Evolutionary conservation across 2,888 invertebrate genomes (phyloP), one percentile per base, ranked within the genome.

Genomic region (Mesorhabditis spiculigera): DNA sequence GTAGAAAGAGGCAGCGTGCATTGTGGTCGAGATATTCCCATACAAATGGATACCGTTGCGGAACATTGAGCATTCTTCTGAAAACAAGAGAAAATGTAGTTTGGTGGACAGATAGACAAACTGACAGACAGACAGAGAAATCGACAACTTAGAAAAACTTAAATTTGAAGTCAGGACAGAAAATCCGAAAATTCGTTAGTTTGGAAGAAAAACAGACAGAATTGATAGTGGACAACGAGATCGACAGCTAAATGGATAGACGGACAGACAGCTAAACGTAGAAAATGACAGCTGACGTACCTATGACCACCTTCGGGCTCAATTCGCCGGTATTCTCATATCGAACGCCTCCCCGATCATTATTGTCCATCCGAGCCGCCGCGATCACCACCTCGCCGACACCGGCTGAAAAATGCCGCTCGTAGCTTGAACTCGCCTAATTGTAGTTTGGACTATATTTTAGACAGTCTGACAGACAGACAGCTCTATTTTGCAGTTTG

Each of bases 1-100:
- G 85, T 95, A 93, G 74, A 97, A 88, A 82, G 91, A 90, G 5
- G 95, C 89, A 4, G 93, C 92, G n/a, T 93, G 90, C 81, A 90
- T 89, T 85, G 95, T 92, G 4, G 95, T 91, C 0, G 95, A 93
- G 83, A 97, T 93, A 87, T 98, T 98, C 0, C 94, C 95, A 84
- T 94, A 95, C 43, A 97, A 88, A 81, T 93, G 92, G 10, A 91
- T 89, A 70, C 98, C 95, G 86, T 97, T 97, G 70, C 90, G 88
- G 63, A 90, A 90, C 75, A 98, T 91, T 84, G 93, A 92, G 87
- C 94, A 95, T 77, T 73, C 73, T 91, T 76, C 76, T 66, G 44
- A 28, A 28, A 28, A 28, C 28, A 28, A 28, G 28, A 28, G 28
- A 28, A 28, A 28, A 28, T 28, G 28, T 28, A 28, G 28, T 28